A percentile compares a stretch with the other conserved stretches of the same genome.
These are phyloP conservation scores for Lanistes nyassanus DNA, from an alignment of 1,140 invertebrate species.

Conservation along the genomic window DNA sequence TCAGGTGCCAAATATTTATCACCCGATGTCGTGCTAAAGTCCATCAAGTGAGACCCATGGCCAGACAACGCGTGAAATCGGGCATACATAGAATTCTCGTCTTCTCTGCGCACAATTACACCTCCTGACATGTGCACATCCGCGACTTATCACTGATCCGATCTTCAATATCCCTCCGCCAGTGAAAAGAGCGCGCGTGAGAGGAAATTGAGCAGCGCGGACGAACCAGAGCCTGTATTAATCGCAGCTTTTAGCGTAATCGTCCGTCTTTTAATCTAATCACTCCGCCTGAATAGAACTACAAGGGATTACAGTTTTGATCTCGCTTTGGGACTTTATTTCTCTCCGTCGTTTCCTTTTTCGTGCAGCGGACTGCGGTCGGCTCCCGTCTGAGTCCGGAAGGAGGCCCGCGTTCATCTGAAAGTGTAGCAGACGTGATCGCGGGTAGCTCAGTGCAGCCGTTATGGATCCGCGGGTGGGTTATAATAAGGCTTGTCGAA, in stretches of 20 bases:
- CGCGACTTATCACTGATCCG: slow-evolving; percentile 11
- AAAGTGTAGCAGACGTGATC: too few relatives aligned
- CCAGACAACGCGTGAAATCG: slow-evolving; percentile 8
- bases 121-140: slow-evolving; percentile 10
- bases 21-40: not conserved
- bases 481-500: too few relatives aligned
- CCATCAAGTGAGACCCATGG: not conserved
- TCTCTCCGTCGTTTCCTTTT: too few relatives aligned
- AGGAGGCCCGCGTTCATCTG: too few relatives aligned
- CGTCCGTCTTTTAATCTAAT: slow-evolving; percentile 9
- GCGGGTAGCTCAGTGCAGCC: too few relatives aligned
- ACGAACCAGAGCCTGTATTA: not conserved
- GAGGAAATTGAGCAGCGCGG: slow-evolving; percentile 9
- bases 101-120: slow-evolving; percentile 14
- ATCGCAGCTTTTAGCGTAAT: slow-evolving; percentile 9
- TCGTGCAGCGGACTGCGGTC: too few relatives aligned
- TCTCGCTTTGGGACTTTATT: not conserved
- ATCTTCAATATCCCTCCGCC: slow-evolving; percentile 13
- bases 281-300: not conserved
- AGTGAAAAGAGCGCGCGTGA: not conserved
- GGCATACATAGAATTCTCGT: not conserved
- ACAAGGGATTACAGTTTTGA: slow-evolving; percentile 7
- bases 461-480: too few relatives aligned
- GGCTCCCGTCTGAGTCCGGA: too few relatives aligned
- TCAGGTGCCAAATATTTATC: slow-evolving; percentile 2